Base-by-base conservation (phyloP, 2,888 invertebrate species). In the Hirtodrosophila trivittata region DNA sequence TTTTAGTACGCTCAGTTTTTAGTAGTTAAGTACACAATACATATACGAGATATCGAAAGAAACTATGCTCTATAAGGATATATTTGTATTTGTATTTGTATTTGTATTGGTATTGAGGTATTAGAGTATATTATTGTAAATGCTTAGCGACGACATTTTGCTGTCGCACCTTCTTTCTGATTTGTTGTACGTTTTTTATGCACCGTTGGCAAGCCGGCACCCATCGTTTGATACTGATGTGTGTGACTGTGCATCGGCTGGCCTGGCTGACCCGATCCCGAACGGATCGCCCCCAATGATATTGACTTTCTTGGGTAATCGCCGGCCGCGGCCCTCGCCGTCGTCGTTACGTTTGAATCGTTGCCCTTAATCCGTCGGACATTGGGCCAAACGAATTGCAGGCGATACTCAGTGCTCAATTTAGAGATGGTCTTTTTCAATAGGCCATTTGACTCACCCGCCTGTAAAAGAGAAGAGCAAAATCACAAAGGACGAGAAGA, bases 311-410 rank as follows among this genome's bases (percentile, higher is more conserved):
- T 92, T 16, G 97, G 96, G 71, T 91, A 89, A 71, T 91, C 91
- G 63, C 84, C 82, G 80, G 86, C 82, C 55, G 81, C 82, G 54
- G 84, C 84, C 65, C 69, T 74, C 63, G 77, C 67, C 77, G 86
- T 75, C 66, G 81, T 80, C 51, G 76, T 65, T 43, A 93, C 93
- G 87, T 93, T 92, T 81, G 92, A 91, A 84, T 90, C 91, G 90
- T 90, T 90, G 90, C 91, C 91, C 87, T 89, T 89, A 81, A 89
- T 88, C 87, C 88, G 89, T 83, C 90, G 90, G 87, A 89, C 91
- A 89, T 92, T 91, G 73, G 97, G 97, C 97, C 97, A 97, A 83
- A 96, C 96, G 92, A 96, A 97, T 92, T 97, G 96, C 91, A 96
- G 94, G 86, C 95, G 94, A 92, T 97, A 97, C 92, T 97, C 97